Conservation (phyloP, 2,797 vertebrate genomes). For the Mycteria americana region DNA sequence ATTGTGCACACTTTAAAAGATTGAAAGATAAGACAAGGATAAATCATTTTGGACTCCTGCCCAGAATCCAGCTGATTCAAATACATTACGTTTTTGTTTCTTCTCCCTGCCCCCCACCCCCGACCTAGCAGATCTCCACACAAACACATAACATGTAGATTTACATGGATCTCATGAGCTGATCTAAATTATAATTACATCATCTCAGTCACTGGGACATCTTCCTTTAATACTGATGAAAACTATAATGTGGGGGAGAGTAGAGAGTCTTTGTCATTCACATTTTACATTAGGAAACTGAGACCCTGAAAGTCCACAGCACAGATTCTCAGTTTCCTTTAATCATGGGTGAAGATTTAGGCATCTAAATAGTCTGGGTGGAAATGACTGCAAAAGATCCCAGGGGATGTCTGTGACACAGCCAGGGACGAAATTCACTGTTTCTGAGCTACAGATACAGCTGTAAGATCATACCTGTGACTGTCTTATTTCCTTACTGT, state of each 20-base stretch:
- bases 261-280: neutral
- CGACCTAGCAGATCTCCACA: neutral
- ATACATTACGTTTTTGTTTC: neutral
- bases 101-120: accelerated
- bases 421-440: neutral
- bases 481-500: neutral
- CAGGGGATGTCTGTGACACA: neutral
- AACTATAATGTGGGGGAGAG: neutral
- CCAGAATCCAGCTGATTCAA: neutral
- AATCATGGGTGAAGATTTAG: neutral
- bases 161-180: neutral
- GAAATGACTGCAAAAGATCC: neutral
- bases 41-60: neutral
- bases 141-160: neutral
- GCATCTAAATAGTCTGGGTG: neutral
- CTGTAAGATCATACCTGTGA: neutral
- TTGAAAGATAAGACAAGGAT: neutral
- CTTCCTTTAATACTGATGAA: neutral
- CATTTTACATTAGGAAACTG: neutral
- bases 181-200: neutral
- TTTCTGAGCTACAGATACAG: neutral
- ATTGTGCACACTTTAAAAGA: neutral
- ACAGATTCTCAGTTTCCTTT: neutral
- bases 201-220: neutral
- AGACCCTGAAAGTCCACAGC: neutral